Percentiles rank a stretch among this genome's conserved stretches.
phyloP scores from a whole-genome alignment of 2,797 vertebrate genomes.

The Heterohyrax brucei region DNA sequence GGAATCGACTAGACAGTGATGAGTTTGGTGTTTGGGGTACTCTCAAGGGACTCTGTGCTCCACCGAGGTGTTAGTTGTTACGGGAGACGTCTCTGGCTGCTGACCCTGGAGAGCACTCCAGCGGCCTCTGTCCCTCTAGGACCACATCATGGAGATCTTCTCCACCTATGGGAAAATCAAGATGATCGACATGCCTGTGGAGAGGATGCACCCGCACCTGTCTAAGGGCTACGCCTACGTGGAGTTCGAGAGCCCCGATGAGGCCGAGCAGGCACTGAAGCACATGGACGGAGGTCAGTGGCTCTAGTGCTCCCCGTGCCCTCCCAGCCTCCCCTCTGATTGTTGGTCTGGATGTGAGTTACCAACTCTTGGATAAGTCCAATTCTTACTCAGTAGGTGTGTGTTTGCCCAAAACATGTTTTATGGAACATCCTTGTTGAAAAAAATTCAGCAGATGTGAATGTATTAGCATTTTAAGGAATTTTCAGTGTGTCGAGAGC shows the following conservation, averaged over 20 bases:
- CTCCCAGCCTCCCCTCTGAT: background rate
- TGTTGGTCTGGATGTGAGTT: background rate
- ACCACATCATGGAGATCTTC: slow-evolving; percentile 97
- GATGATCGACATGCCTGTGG: slow-evolving; percentile 97
- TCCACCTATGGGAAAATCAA: slow-evolving; percentile 97
- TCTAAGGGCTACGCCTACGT: slow-evolving; percentile 97
- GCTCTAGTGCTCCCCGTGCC: background rate
- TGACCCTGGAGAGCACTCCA: background rate
- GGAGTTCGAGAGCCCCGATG: slow-evolving; percentile 95
- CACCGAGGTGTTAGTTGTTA: background rate
- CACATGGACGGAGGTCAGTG: slow-evolving; percentile 97
- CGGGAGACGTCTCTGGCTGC: background rate
- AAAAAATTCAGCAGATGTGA: background rate
- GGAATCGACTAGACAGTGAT: too few relatives aligned
- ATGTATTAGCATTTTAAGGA: slow-evolving; percentile 57
- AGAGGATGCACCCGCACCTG: slow-evolving; percentile 95
- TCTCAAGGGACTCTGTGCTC: background rate
- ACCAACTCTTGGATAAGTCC: background rate
- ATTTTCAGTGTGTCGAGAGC: slow-evolving; percentile 40
- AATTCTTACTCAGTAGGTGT: background rate
- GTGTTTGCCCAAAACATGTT: slow-evolving; percentile 13
- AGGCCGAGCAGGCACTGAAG: slow-evolving; percentile 96
- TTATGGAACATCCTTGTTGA: background rate
- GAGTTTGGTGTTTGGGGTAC: too few relatives aligned
- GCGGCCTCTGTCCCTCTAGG: slow-evolving; percentile 81